Conservation (phyloP, 2,888 invertebrate species). For the Noctua pronuba region DNA sequence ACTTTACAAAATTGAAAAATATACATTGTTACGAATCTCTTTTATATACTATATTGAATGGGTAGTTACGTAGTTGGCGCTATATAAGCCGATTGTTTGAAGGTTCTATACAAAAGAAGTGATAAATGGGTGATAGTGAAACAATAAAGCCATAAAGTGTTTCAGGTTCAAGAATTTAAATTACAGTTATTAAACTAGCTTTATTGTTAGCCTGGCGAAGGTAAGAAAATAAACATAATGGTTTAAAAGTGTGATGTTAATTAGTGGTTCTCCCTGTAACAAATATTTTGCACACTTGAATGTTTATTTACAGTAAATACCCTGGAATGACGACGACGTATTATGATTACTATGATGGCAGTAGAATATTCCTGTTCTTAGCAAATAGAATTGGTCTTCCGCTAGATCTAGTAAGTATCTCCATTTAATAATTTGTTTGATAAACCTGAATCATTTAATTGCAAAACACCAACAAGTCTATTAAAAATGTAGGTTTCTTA, state of each 20-base stretch:
- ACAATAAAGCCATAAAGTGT: constrained; percentile 59
- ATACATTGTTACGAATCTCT: constrained; percentile 49
- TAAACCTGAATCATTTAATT: not conserved
- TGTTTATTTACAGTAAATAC: constrained; percentile 58
- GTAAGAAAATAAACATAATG: constrained; percentile 32
- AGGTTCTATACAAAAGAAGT: constrained; percentile 24
- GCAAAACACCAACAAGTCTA: not conserved
- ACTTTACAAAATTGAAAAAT: constrained; percentile 52
- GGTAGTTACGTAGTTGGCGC: constrained; percentile 26
- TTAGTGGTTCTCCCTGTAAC: not conserved
- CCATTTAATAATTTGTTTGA: no score
- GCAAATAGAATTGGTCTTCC: constrained; percentile 93
- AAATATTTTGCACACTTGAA: not conserved
- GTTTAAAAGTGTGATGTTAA: constrained; percentile 2
- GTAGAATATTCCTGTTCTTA: constrained; percentile 92
- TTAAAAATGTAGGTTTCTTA: not conserved
- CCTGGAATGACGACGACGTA: constrained; percentile 76
- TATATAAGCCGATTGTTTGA: constrained; percentile 11
- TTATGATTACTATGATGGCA: constrained; percentile 92
- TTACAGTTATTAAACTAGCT: constrained; percentile 31
- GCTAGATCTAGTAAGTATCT: constrained; percentile 93
- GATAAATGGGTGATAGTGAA: constrained; percentile 47
- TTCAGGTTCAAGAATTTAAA: constrained; percentile 60
- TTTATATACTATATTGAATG: constrained; percentile 32
- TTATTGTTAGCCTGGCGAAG: constrained; percentile 24